Base-by-base conservation (phyloP, 2,113 vertebrate genomes). In the Salvelinus fontinalis region DNA sequence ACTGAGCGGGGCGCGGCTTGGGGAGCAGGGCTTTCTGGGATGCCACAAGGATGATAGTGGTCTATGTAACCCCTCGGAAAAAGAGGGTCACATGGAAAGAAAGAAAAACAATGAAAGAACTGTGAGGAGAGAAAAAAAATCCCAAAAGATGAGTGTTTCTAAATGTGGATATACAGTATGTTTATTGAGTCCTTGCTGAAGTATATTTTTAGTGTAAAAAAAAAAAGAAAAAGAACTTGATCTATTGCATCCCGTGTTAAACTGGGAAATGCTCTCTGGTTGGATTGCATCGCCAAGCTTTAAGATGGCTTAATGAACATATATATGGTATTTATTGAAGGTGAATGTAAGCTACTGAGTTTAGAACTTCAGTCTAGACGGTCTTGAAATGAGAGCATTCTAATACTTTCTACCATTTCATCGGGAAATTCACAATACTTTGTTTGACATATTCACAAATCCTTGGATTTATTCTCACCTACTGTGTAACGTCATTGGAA, bases 241-340 rank as follows among this genome's bases (percentile, higher is more conserved):
- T 80, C 75, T 67, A n/a, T 76, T 71, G 76, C 81, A 59, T 83
- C 81, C 83, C 79, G 2, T 82, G 66, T 67, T 85, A 76, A 83
- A 80, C 78, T 80, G 80, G 83, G 81, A 77, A 64, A 83, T 81
- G 71, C 77, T 66, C 68, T 69, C 68, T 39, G 27, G 54, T 60
- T 69, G 57, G 72, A 64, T 73, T 65, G 72, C 81, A 44, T 79
- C 70, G 87, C 67, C 27, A 78, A 80, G 87, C 84, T 85, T 79
- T 75, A 80, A 82, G 76, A 78, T 82, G 67, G 85, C 81, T 70
- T 86, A 86, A 86, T 80, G 83, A 83, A 85, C 85, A 82, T 94
- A 94, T 94, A 93, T 94, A 93, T 94, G 88, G 87, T 94, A 94
- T 94, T 94, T 94, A 94, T 94, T 94, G 90, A 92, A 93, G 92